These are phyloP conservation scores for Cnemophilus loriae DNA, from an alignment of 2,113 vertebrate species.

Conservation along the genomic window DNA sequence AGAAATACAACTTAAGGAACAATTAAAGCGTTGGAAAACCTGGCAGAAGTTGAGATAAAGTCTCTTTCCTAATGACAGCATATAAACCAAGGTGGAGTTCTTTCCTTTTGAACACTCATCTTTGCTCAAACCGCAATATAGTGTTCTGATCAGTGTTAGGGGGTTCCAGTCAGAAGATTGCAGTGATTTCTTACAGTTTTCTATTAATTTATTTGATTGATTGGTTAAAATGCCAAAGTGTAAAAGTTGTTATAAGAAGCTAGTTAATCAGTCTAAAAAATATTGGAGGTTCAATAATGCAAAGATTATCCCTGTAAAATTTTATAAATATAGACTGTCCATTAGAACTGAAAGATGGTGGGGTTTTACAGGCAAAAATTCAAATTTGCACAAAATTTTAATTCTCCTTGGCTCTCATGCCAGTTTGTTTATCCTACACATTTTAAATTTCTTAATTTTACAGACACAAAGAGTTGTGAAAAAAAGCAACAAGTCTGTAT, in stretches of 20 bases:
- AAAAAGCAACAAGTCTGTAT: background rate
- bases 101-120: background rate
- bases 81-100: background rate
- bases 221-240: background rate
- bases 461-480: background rate
- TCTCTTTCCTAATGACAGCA: background rate
- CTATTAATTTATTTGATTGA: background rate
- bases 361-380: background rate
- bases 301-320: background rate
- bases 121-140: background rate
- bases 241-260: background rate
- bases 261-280: background rate
- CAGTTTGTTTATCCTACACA: background rate
- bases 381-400: background rate
- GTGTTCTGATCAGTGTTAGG: background rate
- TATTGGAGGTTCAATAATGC: background rate
- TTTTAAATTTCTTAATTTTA: background rate
- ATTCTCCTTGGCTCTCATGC: background rate
- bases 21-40: background rate
- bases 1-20: background rate
- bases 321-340: background rate
- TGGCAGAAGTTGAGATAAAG: background rate
- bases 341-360: background rate
- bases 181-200: background rate
- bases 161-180: accelerated